Evolutionary conservation across 2,113 vertebrate species (phyloP).

Genomic region (Lamprotornis superbus): DNA sequence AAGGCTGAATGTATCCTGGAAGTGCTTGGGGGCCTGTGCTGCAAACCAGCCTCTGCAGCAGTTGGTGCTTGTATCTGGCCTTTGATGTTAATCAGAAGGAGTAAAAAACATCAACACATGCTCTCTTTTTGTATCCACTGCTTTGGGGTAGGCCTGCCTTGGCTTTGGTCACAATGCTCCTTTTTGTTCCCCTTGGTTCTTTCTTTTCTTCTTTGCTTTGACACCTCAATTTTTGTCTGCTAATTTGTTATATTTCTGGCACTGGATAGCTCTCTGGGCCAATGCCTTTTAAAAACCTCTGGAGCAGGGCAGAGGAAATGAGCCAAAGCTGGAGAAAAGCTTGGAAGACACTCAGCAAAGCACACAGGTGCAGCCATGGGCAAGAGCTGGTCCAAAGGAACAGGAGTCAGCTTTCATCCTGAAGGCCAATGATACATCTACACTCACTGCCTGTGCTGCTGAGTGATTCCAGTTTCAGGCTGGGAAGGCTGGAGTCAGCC

Average conservation of each 20-base stretch:
- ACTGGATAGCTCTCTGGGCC: neutral
- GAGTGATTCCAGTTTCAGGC: neutral
- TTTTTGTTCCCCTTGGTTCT: neutral
- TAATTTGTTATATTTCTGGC: neutral
- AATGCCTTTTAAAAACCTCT: neutral
- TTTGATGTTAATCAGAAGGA: neutral
- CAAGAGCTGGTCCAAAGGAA: neutral
- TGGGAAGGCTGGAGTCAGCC: neutral
- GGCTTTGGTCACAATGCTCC: neutral
- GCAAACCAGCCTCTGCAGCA: neutral
- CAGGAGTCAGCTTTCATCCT: neutral
- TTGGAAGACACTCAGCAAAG: neutral
- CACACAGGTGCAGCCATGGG: neutral
- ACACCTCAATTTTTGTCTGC: neutral
- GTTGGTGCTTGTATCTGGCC: neutral
- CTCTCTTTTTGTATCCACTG: neutral
- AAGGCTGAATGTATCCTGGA: neutral
- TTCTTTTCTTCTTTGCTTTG: neutral
- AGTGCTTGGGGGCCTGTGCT: neutral
- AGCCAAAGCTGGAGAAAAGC: neutral
- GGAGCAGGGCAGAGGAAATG: neutral
- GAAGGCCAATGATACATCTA: neutral
- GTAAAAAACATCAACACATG: neutral
- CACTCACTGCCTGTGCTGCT: neutral
- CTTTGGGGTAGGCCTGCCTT: neutral